Evolutionary conservation across 1,140 invertebrate species (phyloP).

Genomic region (Drosophila truncata): DNA sequence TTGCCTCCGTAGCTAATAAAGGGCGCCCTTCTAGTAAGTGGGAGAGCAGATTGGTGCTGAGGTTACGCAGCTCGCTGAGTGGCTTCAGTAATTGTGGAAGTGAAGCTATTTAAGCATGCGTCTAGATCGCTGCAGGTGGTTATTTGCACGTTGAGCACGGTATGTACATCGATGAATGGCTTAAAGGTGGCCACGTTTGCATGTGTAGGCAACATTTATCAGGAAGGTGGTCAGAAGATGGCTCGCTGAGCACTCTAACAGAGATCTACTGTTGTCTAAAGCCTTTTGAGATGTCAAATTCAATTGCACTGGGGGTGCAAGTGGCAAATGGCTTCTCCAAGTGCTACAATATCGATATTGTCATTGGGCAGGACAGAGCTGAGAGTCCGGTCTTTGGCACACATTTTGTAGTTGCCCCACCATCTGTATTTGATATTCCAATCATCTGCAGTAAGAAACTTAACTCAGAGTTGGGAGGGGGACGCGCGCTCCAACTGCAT

Average conservation of each 20-base stretch:
- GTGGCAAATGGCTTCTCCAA: conserved; percentile 13
- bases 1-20: conserved; percentile 1
- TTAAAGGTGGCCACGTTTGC: conserved; percentile 1
- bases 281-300: conserved; percentile 27
- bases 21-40: background rate
- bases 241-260: conserved; percentile 6
- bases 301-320: conserved; percentile 23
- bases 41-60: conserved; percentile 8
- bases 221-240: conserved; percentile 2
- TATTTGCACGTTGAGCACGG: too few species aligned
- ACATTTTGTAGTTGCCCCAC: conserved; percentile 23
- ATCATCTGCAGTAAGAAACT: background rate
- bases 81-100: conserved; percentile 3
- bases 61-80: conserved; percentile 2
- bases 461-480: background rate
- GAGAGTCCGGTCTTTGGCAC: conserved; percentile 7
- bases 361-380: conserved; percentile 7
- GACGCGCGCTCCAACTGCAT: too few species aligned
- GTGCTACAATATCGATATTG: too few species aligned
- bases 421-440: conserved; percentile 7
- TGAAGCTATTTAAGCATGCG: background rate
- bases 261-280: background rate
- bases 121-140: conserved; percentile 9
- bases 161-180: too few species aligned
- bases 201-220: conserved; percentile 1